Conservation (phyloP, 2,888 invertebrate genomes). For the Hypselothyrea guttata region DNA sequence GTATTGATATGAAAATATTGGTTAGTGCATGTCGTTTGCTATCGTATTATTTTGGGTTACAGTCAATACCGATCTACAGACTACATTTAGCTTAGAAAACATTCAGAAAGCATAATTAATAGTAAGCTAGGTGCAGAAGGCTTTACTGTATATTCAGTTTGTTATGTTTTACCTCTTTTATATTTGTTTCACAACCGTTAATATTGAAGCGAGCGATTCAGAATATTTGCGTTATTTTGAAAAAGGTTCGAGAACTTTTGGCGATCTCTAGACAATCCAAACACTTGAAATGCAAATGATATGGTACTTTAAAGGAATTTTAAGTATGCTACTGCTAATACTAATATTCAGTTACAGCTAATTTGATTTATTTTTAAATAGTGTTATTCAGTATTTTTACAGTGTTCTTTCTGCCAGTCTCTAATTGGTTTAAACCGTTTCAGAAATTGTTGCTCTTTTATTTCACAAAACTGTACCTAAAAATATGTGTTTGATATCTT, state of each 20-base stretch:
- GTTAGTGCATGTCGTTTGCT: conserved; percentile 2
- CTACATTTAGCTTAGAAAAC: conserved; percentile 11
- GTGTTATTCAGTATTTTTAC: background rate
- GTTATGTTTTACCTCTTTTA: conserved; percentile 7
- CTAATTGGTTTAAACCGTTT: conserved; percentile 3
- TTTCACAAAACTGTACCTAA: conserved; percentile 18
- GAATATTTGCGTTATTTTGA: conserved; percentile 27
- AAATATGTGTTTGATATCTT: conserved; percentile 32
- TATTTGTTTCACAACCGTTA: conserved; percentile 78
- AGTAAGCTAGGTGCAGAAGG: conserved; percentile 11
- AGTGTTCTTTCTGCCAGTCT: conserved; percentile 25
- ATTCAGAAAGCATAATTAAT: conserved; percentile 23
- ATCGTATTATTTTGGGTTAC: conserved; percentile 1
- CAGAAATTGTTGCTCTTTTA: background rate
- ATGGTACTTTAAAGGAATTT: conserved; percentile 34
- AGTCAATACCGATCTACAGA: conserved; percentile 23
- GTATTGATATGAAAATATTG: conserved; percentile 37
- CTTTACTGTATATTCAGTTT: conserved; percentile 2
- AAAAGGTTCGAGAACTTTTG: conserved; percentile 2
- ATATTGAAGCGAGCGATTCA: conserved; percentile 81
- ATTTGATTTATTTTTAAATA: background rate
- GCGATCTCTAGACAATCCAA: conserved; percentile 6
- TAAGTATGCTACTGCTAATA: background rate
- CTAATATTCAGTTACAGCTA: background rate
- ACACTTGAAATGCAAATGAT: conserved; percentile 47